Conservation (phyloP, 2,888 invertebrate species). For the Eudasyphora cyanicolor region DNA sequence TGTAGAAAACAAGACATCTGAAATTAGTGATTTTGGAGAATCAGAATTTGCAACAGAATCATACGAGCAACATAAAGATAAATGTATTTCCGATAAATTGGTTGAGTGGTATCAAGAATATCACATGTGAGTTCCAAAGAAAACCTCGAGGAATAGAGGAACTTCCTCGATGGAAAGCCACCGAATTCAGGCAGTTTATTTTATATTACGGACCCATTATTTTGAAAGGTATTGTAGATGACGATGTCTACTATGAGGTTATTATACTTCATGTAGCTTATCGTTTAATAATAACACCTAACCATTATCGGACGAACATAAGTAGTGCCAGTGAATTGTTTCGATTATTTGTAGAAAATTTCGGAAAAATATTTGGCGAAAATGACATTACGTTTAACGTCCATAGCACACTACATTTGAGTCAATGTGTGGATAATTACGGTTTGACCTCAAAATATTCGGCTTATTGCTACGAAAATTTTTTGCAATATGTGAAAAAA, state of each 20-base stretch:
- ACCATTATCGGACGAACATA: too few species aligned
- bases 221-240: slow-evolving; percentile 13
- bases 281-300: neutral
- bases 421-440: neutral
- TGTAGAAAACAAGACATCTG: too few species aligned
- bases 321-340: too few species aligned
- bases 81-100: too few species aligned
- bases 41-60: too few species aligned
- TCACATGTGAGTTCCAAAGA: neutral
- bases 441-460: too few species aligned
- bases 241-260: slow-evolving; percentile 15
- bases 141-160: slow-evolving; percentile 24
- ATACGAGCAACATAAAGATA: too few species aligned
- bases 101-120: neutral
- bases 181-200: slow-evolving; percentile 34
- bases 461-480: slow-evolving; percentile 14
- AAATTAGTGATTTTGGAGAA: too few species aligned
- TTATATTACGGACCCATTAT: slow-evolving; percentile 27
- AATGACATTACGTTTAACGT: slow-evolving; percentile 11
- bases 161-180: slow-evolving; percentile 12
- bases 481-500: too few species aligned
- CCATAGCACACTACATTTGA: slow-evolving; percentile 12
- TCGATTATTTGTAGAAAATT: neutral
- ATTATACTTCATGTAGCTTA: slow-evolving; percentile 18
- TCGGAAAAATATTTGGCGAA: neutral